Evolutionary conservation across 2,888 invertebrate species (phyloP), one percentile per base, ranked within the genome.

Genomic region (Cecidostiba fungosa): DNA sequence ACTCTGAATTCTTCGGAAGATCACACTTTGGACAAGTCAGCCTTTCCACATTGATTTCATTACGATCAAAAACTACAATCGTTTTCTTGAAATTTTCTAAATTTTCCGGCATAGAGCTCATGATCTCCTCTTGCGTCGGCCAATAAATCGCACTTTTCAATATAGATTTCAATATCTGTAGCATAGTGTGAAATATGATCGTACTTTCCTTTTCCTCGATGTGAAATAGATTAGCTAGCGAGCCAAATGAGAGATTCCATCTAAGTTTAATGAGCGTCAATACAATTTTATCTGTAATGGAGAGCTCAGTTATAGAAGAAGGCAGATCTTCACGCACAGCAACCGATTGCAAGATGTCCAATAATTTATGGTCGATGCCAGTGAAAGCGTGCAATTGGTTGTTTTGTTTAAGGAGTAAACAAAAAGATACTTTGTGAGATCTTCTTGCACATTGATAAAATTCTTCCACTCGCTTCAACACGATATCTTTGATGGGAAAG

Each of bases 81-180:
- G 83, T 77, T 72, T 70, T 83, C 12, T 83, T 77, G 12, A 83
- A 59, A 19, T 43, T 43, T 5, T 72, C 72, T 1, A 77, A 54
- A 26, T 29, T n/a, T 3, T 83, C 70, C 0, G 77, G 70, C 70
- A 59, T 70, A 23, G 1, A 14, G 16, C 59, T 59, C 19, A 39
- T 39, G 8, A 83, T 32, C 3, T 83, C 77, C 0, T 83, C 76
- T 43, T 43, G 54, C 16, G 77, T 77, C 0, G 83, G 77, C 83
- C 83, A 83, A 23, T 77, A 77, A 26, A 83, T 83, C 2, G 83
- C 83, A 54, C 77, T 72, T 72, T 72, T 83, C 10, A 83, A 16
- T 29, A 77, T 26, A 43, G 26, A 39, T 72, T 77, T 77, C 12
- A 83, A 59, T 10, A 26, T 6, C 16, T 43, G 69, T 3, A 83